Percentiles rank a stretch among this genome's conserved stretches.
These are phyloP conservation scores for Drosophila arizonae DNA, from an alignment of 1,140 invertebrate genomes.

Conservation along the genomic window DNA sequence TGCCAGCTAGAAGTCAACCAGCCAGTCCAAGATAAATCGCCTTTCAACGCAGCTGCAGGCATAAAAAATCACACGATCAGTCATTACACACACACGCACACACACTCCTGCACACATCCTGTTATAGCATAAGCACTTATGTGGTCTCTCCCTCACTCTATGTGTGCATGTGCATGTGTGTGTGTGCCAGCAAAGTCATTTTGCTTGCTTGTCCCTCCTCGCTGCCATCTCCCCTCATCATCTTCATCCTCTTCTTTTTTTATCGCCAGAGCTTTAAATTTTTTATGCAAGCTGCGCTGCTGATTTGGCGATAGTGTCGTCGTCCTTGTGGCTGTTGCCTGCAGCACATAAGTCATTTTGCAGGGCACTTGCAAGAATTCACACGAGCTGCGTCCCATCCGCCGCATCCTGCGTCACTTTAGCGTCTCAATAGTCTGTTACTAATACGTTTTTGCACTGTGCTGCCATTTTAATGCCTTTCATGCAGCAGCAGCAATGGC, in stretches of 20 bases:
- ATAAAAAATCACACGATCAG: conserved; percentile 82
- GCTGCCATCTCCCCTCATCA: conserved; percentile 14
- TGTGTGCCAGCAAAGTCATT: conserved; percentile 60
- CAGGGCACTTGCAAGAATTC: conserved; percentile 72
- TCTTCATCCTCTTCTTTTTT: conserved; percentile 36
- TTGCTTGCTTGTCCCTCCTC: conserved; percentile 39
- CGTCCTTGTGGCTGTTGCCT: conserved; percentile 38
- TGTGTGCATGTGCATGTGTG: neutral
- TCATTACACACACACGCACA: conserved; percentile 68
- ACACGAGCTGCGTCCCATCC: conserved; percentile 56
- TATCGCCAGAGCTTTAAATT: conserved; percentile 73
- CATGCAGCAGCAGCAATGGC: conserved; percentile 56
- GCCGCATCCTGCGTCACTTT: conserved; percentile 54
- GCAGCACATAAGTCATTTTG: conserved; percentile 77
- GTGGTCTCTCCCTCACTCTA: conserved; percentile 37
- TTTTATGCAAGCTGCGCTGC: conserved; percentile 74
- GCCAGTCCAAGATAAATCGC: conserved; percentile 78
- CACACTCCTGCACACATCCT: conserved; percentile 22
- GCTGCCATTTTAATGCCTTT: conserved; percentile 78
- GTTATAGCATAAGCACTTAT: conserved; percentile 71
- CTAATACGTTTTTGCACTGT: conserved; percentile 74
- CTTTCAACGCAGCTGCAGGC: conserved; percentile 73
- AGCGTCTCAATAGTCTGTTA: conserved; percentile 79
- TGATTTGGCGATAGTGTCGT: conserved; percentile 79
- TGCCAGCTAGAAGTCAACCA: conserved; percentile 59